Conservation (phyloP, 1,140 invertebrate genomes). For the Acromyrmex heyeri region DNA sequence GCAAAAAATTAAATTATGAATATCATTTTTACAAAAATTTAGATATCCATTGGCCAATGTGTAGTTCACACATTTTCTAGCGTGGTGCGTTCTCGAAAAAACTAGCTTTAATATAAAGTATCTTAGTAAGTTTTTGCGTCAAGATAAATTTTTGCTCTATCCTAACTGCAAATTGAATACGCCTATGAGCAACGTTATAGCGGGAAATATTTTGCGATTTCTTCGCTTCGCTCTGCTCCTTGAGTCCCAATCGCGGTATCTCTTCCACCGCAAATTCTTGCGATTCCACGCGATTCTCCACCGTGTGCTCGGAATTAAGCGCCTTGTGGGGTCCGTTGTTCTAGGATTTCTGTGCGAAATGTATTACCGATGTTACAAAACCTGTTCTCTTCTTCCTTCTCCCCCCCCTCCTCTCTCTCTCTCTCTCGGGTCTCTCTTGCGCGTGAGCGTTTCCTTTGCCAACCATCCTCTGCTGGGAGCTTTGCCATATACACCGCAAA, state of each 20-base stretch:
- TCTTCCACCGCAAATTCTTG: background rate
- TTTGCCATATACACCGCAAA: constrained; percentile 51
- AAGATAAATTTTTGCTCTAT: no score
- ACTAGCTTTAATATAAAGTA: no score
- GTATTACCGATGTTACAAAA: constrained; percentile 43
- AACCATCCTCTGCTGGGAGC: constrained; percentile 28
- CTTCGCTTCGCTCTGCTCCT: background rate
- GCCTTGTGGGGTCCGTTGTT: constrained; percentile 41
- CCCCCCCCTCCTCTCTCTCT: background rate
- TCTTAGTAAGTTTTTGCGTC: no score
- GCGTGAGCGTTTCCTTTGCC: constrained; percentile 30
- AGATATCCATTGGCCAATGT: no score
- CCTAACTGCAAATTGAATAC: no score
- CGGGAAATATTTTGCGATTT: background rate
- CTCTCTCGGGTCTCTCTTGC: background rate
- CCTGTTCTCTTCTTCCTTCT: background rate
- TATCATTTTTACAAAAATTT: no score
- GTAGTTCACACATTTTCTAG: no score
- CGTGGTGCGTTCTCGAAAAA: no score
- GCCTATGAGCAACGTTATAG: background rate
- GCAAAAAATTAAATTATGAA: no score
- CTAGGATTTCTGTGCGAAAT: constrained; percentile 37
- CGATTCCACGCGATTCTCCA: background rate
- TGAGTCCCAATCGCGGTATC: background rate
- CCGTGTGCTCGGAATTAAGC: constrained; percentile 36